Base-by-base conservation (phyloP, 1,140 invertebrate genomes). In the Druon quercuslanigerum region DNA sequence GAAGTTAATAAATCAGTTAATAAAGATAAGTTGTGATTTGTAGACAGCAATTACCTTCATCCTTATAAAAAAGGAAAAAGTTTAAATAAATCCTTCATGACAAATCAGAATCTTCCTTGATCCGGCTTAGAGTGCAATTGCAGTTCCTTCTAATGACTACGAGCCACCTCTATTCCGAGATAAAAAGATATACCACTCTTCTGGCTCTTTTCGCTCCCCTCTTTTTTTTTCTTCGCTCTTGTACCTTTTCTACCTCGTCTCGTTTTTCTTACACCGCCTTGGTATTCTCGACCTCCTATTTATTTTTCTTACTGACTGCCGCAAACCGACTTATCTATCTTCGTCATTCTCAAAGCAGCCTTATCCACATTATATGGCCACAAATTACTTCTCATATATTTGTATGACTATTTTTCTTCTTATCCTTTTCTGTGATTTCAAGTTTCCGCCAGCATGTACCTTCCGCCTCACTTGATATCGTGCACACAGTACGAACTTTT, bases 231-330 rank as follows among this genome's bases (percentile, higher is more conserved):
- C 17, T 17, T 17, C n/a, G 16, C 52, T 6, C 17, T 17, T 54
- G 17, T n/a, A 52, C 13, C n/a, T 14, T 54, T 40, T 51, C 56
- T 46, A 12, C n/a, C 8, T 17, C 8, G 17, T 54, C 52, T 54
- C n/a, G 40, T 75, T 80, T 76, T 71, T 79, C 19, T 25, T 54
- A 54, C 7, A 1, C 51, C 54, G 50, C 20, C 40, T 73, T 50
- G 57, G 73, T 73, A 75, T 50, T 72, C 17, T 17, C 7, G 71
- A 72, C 14, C 71, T 72, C 5, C 71, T 52, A 14, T 11, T 51
- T 73, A 60, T 40, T 60, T 60, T 25, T 33, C 20, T 25, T 12
- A 14, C 8, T 16, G 25, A 2, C 1, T 11, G 20, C 12, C 20
- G 9, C n/a, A 14, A 50, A 72, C 50, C 16, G 19, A 51, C 54